Conservation (phyloP, 2,113 vertebrate genomes). For the Pogonocichla stellata region DNA sequence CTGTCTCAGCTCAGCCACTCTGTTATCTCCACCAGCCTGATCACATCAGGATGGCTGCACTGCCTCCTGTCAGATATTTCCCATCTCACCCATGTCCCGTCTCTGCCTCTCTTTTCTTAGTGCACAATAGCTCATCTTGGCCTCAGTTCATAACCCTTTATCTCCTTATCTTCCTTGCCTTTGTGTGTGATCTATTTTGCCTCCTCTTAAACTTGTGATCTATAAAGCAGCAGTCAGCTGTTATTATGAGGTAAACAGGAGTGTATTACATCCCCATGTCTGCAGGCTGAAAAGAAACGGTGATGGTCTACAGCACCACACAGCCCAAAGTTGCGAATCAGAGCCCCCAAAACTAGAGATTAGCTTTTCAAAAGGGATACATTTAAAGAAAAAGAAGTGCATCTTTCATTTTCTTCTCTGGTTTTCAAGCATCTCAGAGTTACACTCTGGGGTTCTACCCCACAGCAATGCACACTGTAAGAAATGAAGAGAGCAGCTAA, state of each 20-base stretch:
- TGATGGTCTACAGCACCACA: not conserved
- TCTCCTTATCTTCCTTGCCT: not conserved
- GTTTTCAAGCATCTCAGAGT: not conserved
- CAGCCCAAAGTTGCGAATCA: not conserved
- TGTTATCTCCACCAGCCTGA: not conserved
- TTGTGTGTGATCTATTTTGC: not conserved
- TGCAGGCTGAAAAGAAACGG: not conserved
- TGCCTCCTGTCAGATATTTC: not conserved
- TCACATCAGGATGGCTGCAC: rapidly evolving
- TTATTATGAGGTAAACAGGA: not conserved
- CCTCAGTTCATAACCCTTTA: not conserved
- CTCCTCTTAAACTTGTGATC: not conserved
- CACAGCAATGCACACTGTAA: not conserved
- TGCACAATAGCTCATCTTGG: rapidly evolving
- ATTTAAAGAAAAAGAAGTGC: not conserved
- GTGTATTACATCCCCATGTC: not conserved
- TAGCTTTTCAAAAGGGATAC: not conserved
- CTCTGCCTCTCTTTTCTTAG: not conserved
- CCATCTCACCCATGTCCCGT: not conserved
- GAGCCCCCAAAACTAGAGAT: not conserved
- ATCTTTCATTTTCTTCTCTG: not conserved
- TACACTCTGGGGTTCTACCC: not conserved
- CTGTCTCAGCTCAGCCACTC: not conserved
- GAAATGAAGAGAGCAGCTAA: not conserved
- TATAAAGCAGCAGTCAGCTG: not conserved